Base-by-base conservation (phyloP, 2,113 vertebrate species). In the Callaeas wilsoni region DNA sequence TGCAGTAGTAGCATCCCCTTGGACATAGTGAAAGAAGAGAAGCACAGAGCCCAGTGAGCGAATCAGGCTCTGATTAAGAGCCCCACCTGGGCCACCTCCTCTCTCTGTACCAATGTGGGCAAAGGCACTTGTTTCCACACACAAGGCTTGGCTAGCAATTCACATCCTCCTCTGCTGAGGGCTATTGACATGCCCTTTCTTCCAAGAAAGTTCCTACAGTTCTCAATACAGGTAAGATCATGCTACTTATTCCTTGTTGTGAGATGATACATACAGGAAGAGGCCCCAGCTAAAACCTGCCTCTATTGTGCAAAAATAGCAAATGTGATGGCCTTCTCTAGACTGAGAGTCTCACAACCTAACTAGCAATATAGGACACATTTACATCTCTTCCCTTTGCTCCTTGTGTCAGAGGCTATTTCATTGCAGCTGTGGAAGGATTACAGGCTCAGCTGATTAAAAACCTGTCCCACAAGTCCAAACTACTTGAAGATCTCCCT, bases 81-180 rank as follows among this genome's bases (percentile, higher is more conserved):
- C 10, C 53, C 35, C 65, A n/a, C 32, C 29, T 26, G 52, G 75
- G 55, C 23, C 50, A 53, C 37, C 32, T 74, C 35, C n/a, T 56
- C 53, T 13, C 2, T 10, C 26, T 5, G 3, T 29, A 33, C 39
- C n/a, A 41, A 3, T 0, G 0, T 3, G 55, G 33, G 11, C 4
- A 12, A 53, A 76, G 71, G 14, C 1, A 4, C 13, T 47, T 37
- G 23, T 23, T 73, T 37, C 33, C 57, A 33, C 0, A 2, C 30
- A 39, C 8, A 20, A 2, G 6, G 27, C 49, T 53, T 68, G 29
- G 44, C 49, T 21, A n/a, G 26, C 4, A 13, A 56, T 77, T 60
- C 46, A 32, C 32, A 37, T 26, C 9, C 6, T 62, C 19, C 56
- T 86, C 49, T 68, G 4, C 4, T 30, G 41, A 73, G 57, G 11